Conservation (phyloP, 2,888 invertebrate genomes). For the Prenolepis imparis region DNA sequence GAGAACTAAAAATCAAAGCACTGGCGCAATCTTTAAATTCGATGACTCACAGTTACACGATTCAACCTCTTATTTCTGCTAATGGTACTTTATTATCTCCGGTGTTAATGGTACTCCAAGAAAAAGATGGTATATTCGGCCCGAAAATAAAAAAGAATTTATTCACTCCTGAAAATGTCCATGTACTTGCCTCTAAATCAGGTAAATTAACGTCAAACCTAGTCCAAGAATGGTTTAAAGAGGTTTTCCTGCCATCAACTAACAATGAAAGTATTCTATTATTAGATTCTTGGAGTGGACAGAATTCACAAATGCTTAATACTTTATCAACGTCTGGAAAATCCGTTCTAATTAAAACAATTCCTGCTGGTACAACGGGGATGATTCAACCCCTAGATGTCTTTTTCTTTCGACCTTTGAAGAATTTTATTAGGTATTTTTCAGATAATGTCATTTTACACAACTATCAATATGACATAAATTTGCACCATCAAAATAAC, state of each 20-base stretch:
- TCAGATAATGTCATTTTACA: conserved; percentile 17
- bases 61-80: conserved; percentile 35
- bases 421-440: conserved; percentile 21
- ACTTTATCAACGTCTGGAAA: conserved; percentile 29
- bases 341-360: conserved; percentile 13
- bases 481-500: conserved; percentile 11
- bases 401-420: conserved; percentile 24
- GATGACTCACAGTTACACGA: conserved; percentile 28
- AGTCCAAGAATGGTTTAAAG: conserved; percentile 24
- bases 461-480: background rate
- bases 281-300: conserved; percentile 38
- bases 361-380: conserved; percentile 17
- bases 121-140: conserved; percentile 27
- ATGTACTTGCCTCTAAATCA: conserved; percentile 24
- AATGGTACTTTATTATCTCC: conserved; percentile 31
- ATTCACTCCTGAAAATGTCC: conserved; percentile 27
- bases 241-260: conserved; percentile 22
- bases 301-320: conserved; percentile 29
- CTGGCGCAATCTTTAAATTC: conserved; percentile 33
- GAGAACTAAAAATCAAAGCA: conserved; percentile 14
- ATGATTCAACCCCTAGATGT: conserved; percentile 34
- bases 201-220: conserved; percentile 26
- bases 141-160: conserved; percentile 15
- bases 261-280: conserved; percentile 22
- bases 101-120: conserved; percentile 22